These are phyloP conservation scores for Sesia bembeciformis DNA, from an alignment of 2,888 invertebrate genomes.

Conservation along the genomic window DNA sequence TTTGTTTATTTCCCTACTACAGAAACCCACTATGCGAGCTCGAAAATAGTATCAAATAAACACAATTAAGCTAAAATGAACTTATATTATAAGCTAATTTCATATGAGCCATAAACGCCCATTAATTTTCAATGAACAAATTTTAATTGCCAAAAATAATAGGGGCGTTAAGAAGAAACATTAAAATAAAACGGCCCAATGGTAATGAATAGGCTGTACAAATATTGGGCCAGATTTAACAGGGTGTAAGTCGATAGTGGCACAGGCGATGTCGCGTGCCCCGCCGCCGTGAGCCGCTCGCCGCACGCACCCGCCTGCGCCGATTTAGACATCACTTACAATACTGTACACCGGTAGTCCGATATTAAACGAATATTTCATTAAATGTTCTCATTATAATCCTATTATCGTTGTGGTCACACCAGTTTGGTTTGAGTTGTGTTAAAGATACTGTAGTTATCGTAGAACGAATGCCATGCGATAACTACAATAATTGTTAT, in stretches of 20 bases:
- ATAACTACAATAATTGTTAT: no score
- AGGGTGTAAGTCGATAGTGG: slow-evolving; percentile 67
- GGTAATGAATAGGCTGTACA: slow-evolving; percentile 65
- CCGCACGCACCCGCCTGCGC: slow-evolving; percentile 32
- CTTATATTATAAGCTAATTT: no score
- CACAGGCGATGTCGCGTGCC: slow-evolving; percentile 64
- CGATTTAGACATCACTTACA: slow-evolving; percentile 54
- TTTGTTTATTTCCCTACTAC: background rate
- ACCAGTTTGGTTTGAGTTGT: no score
- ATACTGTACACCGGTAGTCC: slow-evolving; percentile 26
- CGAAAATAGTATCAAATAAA: no score
- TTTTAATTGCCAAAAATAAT: slow-evolving; percentile 36
- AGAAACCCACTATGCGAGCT: background rate
- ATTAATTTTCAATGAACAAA: slow-evolving; percentile 37
- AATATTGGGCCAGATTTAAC: slow-evolving; percentile 68
- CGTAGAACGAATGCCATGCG: no score
- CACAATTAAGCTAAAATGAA: no score
- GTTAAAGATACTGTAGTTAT: no score
- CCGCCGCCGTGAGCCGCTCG: slow-evolving; percentile 22
- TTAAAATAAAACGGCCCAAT: slow-evolving; percentile 52
- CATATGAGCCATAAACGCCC: no score
- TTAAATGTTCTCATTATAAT: slow-evolving; percentile 17
- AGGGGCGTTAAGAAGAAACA: slow-evolving; percentile 46
- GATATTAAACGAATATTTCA: slow-evolving; percentile 30
- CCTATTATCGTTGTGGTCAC: slow-evolving; percentile 6